Percentiles rank a stretch among this genome's conserved stretches.
Conservation (phyloP, 2,888 invertebrate species). For the Caenorhabditis japonica region DNA sequence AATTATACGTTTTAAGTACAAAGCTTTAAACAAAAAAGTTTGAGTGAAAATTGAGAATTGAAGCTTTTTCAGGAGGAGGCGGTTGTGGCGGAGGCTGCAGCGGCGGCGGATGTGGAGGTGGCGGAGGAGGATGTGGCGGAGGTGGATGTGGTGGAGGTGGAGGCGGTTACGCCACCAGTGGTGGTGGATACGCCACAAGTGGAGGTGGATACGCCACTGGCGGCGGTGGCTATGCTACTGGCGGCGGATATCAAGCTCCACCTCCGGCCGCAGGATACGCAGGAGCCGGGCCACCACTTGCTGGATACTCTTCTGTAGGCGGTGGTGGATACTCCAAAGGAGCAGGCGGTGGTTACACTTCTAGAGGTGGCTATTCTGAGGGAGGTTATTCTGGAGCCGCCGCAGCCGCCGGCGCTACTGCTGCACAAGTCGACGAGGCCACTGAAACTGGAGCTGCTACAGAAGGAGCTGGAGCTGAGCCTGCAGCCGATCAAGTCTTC, state of each 20-base stretch:
- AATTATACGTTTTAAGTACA: too few relatives aligned
- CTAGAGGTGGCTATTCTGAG: slow-evolving; percentile 2
- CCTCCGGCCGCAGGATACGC: slow-evolving; percentile 31
- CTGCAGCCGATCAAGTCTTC: slow-evolving; percentile 50
- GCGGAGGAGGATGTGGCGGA: slow-evolving; percentile 18
- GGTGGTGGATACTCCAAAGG: slow-evolving; percentile 27
- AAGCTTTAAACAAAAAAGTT: too few relatives aligned
- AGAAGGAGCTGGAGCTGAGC: slow-evolving; percentile 8
- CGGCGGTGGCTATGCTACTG: slow-evolving; percentile 33
- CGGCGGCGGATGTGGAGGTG: slow-evolving; percentile 33
- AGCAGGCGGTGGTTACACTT: slow-evolving; percentile 9
- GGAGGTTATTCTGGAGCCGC: slow-evolving; percentile 31
- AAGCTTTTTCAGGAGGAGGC: slow-evolving; percentile 11
- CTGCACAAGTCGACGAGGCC: slow-evolving; percentile 50
- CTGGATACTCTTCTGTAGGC: slow-evolving; percentile 7
- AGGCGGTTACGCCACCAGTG: slow-evolving; percentile 28
- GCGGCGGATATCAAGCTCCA: slow-evolving; percentile 19
- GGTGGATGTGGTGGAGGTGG: slow-evolving; percentile 28
- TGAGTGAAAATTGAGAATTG: too few relatives aligned
- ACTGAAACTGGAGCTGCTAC: slow-evolving; percentile 17
- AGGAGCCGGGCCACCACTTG: slow-evolving; percentile 9
- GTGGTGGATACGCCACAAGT: slow-evolving; percentile 21
- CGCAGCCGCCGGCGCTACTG: slow-evolving; percentile 47
- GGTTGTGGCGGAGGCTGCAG: slow-evolving; percentile 28
- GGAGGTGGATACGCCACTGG: slow-evolving; percentile 22